Base-by-base conservation (phyloP, 2,797 vertebrate genomes). In the Eleutherodactylus coqui region DNA sequence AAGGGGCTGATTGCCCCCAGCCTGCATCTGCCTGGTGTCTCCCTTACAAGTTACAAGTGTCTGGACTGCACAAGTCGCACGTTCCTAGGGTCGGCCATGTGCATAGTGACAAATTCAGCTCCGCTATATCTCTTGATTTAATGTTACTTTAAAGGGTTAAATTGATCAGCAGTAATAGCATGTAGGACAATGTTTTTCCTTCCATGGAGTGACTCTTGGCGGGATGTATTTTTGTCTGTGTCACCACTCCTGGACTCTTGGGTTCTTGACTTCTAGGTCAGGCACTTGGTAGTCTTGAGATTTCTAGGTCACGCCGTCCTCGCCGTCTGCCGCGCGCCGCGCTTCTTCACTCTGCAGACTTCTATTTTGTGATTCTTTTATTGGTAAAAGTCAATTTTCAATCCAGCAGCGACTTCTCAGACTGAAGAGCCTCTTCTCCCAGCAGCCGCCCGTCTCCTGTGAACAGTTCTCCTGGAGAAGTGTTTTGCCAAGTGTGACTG, bases 391-490 rank as follows among this genome's bases (percentile, higher is more conserved):
- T 69, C 79, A 75, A 64, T 77, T 70, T 47, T 51, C 51, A 45
- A 76, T 53, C 55, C 73, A 53, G 47, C 72, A 55, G 34, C 47
- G 29, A 51, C 72, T 80, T 82, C 72, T 86, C 70, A 16, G n/a
- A 21, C 41, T 86, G 72, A 70, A 82, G 79, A 69, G 73, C 2
- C 85, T 82, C 79, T 86, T 75, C 11, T 76, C 3, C 55, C 69
- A 5, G 24, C 79, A 24, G 21, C 34, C 17, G 32, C 67, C 70
- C 27, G 19, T 75, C 79, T 86, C 79, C 82, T 45, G 32, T 70
- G 38, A 55, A 53, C 27, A 70, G 62, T 77, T 53, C 43, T 60
- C 69, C 1, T 1, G 29, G 51, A 75, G 53, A 36, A 34, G 62
- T 16, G 10, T 58, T 79, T 43, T 76, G 85, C 34, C 79, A 67